phyloP scores from a whole-genome alignment of 2,113 vertebrate genomes.

The Telmatochromis sp. region DNA sequence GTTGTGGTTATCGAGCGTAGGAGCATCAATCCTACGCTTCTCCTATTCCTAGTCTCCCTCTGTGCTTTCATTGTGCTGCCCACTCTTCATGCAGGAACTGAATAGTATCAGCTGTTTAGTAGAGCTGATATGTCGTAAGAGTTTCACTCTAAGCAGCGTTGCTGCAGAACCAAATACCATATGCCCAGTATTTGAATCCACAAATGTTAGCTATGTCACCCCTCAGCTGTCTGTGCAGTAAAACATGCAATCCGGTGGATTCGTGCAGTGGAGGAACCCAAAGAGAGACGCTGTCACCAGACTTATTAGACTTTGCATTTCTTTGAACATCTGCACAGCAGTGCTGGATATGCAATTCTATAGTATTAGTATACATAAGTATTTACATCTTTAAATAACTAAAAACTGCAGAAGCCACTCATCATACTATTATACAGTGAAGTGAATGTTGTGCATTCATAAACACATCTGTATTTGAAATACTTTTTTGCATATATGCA shows the following conservation, averaged over 20 bases:
- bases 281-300: rapidly evolving
- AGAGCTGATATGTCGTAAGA: neutral
- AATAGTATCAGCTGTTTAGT: constrained; percentile 14
- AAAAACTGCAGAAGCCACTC: neutral
- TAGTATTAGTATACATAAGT: neutral
- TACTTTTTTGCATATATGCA: neutral
- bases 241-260: neutral
- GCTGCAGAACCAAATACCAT: neutral
- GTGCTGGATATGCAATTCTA: neutral
- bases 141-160: neutral
- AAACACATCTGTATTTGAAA: neutral
- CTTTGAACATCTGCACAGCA: neutral
- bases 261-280: neutral
- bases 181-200: neutral
- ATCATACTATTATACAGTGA: neutral
- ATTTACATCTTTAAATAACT: neutral
- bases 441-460: neutral
- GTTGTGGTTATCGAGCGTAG: neutral
- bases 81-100: constrained; percentile 14
- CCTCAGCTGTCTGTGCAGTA: neutral
- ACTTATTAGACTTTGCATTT: neutral
- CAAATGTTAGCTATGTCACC: neutral
- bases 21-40: constrained; percentile 44
- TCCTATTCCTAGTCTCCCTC: constrained; percentile 17
- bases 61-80: constrained; percentile 21